These are phyloP conservation scores for Drosophila subpulchrella DNA, from an alignment of 1,140 invertebrate genomes.

Conservation along the genomic window DNA sequence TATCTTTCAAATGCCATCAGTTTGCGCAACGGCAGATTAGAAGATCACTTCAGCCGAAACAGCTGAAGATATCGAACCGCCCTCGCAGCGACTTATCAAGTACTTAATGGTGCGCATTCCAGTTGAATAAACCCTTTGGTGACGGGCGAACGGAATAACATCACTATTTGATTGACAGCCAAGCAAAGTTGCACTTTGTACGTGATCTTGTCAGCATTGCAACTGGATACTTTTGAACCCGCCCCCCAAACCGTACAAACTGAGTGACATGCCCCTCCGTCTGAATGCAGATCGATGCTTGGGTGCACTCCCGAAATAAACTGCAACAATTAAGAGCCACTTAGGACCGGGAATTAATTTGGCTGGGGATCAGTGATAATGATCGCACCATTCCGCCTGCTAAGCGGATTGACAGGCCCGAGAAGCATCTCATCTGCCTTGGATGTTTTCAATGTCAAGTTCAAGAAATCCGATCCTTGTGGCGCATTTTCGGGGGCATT, in stretches of 20 bases:
- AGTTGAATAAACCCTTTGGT: slow-evolving; percentile 51
- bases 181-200: slow-evolving; percentile 70
- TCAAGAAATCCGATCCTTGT: slow-evolving; percentile 68
- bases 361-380: slow-evolving; percentile 61
- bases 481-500: slow-evolving; percentile 44
- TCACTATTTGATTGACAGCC: slow-evolving; percentile 69
- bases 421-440: neutral
- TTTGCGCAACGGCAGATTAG: neutral
- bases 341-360: slow-evolving; percentile 59
- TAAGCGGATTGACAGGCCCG: slow-evolving; percentile 60
- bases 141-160: slow-evolving; percentile 16
- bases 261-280: slow-evolving; percentile 42
- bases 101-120: slow-evolving; percentile 35
- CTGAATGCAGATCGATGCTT: slow-evolving; percentile 41
- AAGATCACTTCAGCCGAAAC: neutral
- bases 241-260: slow-evolving; percentile 3
- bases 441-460: slow-evolving; percentile 76
- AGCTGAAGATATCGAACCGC: slow-evolving; percentile 25
- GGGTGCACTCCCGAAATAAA: slow-evolving; percentile 70
- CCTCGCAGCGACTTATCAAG: slow-evolving; percentile 20
- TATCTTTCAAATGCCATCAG: neutral
- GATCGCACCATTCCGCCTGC: slow-evolving; percentile 34
- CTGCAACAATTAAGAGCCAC: slow-evolving; percentile 65
- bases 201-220: slow-evolving; percentile 77
- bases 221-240: slow-evolving; percentile 65